Percentiles rank a stretch among this genome's conserved stretches.
These are phyloP conservation scores for Asteroscopus sphinx DNA, from an alignment of 2,888 invertebrate genomes.

Conservation along the genomic window DNA sequence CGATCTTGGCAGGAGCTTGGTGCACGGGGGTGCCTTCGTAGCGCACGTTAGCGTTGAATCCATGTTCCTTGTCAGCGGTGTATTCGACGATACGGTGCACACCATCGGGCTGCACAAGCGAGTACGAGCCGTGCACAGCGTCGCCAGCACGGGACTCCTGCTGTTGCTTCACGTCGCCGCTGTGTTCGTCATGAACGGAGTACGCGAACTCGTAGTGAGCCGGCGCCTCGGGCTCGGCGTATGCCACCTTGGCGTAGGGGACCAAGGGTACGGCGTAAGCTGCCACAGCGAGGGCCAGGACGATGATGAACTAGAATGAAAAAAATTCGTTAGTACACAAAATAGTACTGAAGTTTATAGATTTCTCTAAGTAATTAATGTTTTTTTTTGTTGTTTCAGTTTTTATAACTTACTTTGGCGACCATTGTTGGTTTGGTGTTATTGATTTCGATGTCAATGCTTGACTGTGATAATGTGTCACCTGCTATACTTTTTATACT, in stretches of 20 bases:
- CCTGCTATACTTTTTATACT: constrained; percentile 77
- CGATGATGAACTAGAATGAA: constrained; percentile 68
- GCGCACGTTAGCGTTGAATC: constrained; percentile 83
- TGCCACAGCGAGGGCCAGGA: constrained; percentile 73
- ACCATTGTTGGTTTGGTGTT: constrained; percentile 74
- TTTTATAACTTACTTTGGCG: constrained; percentile 72
- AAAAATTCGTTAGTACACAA: background rate
- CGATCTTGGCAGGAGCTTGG: constrained; percentile 51
- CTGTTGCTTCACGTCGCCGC: constrained; percentile 84
- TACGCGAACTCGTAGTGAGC: constrained; percentile 83
- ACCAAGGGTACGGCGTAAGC: constrained; percentile 64
- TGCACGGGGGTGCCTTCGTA: constrained; percentile 77
- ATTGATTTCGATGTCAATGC: constrained; percentile 66
- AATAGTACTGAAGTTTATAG: too few species aligned
- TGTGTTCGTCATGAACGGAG: constrained; percentile 81
- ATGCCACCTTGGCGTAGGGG: constrained; percentile 71
- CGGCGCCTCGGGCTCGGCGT: constrained; percentile 75
- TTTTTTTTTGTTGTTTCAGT: too few species aligned
- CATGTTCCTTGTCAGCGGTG: constrained; percentile 79
- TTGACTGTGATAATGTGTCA: constrained; percentile 71
- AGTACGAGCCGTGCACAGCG: constrained; percentile 82
- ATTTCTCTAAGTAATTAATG: too few species aligned
- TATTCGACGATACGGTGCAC: constrained; percentile 82
- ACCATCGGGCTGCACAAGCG: constrained; percentile 84
- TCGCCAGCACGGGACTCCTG: constrained; percentile 81